These are phyloP conservation scores for Drepanosiphum platanoidis DNA, from an alignment of 2,888 invertebrate genomes.

Conservation along the genomic window DNA sequence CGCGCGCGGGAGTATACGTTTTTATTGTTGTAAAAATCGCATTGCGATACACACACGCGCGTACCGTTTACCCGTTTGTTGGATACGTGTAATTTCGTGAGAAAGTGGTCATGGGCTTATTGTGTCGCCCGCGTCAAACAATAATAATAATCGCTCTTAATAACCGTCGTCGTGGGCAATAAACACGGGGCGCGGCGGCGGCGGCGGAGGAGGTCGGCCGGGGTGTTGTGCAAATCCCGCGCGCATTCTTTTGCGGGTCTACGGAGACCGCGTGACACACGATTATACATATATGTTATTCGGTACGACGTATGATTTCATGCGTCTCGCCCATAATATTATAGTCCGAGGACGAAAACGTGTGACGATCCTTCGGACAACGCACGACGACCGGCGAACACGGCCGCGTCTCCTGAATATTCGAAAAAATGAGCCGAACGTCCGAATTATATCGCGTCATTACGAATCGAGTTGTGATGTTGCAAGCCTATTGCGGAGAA, in stretches of 20 bases:
- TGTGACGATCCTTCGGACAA: too few species aligned
- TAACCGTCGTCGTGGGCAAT: conserved; percentile 29
- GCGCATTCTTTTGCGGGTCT: conserved; percentile 21
- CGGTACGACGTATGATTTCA: too few species aligned
- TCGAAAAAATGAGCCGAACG: too few species aligned
- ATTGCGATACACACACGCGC: neutral
- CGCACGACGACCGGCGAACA: too few species aligned
- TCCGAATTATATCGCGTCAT: too few species aligned
- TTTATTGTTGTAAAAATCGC: conserved; percentile 49
- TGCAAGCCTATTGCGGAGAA: too few species aligned
- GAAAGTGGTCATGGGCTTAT: conserved; percentile 50
- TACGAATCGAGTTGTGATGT: too few species aligned
- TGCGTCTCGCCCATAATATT: too few species aligned
- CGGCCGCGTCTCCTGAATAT: too few species aligned
- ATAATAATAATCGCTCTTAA: conserved; percentile 20
- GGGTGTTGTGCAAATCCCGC: conserved; percentile 29
- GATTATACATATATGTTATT: too few species aligned
- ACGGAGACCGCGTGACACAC: too few species aligned
- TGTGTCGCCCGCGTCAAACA: conserved; percentile 36
- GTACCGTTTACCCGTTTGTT: neutral
- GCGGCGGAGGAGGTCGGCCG: neutral
- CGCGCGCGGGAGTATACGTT: neutral
- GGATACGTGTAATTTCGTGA: conserved; percentile 48
- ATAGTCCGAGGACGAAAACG: too few species aligned
- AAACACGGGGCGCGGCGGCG: neutral